Evolutionary conservation across 2,113 vertebrate genomes (phyloP).

Genomic region (Diglossa brunneiventris): DNA sequence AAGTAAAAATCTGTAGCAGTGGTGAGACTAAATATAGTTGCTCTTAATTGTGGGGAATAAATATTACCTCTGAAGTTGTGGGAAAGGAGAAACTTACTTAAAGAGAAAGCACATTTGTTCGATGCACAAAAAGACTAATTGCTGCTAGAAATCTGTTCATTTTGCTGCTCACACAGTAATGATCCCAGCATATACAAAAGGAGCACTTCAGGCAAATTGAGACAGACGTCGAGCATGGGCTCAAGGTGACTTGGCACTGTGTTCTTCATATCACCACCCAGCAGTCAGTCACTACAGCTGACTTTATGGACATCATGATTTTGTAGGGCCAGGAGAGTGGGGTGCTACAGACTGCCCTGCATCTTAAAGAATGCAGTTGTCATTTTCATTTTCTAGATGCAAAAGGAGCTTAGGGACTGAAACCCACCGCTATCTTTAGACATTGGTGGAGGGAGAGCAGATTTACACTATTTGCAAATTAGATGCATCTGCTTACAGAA

Average conservation of each 20-base stretch:
- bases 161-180: not conserved
- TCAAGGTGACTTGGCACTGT: not conserved
- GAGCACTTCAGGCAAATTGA: not conserved
- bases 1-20: not conserved
- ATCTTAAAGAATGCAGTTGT: not conserved
- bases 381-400: not conserved
- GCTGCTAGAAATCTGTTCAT: not conserved
- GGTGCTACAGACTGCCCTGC: not conserved
- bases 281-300: not conserved
- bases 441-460: not conserved
- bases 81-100: not conserved
- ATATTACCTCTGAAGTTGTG: not conserved
- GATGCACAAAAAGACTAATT: not conserved
- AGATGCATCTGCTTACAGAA: not conserved
- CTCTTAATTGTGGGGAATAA: not conserved
- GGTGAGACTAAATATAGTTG: not conserved
- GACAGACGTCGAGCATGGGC: rapidly evolving
- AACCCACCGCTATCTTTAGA: not conserved
- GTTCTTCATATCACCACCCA: rapidly evolving
- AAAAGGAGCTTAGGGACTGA: not conserved
- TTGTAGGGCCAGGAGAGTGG: not conserved
- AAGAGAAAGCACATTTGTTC: not conserved
- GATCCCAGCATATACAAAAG: not conserved
- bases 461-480: not conserved
- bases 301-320: not conserved